Percentiles rank a stretch among this genome's conserved stretches.
These are phyloP conservation scores for Cecidostiba fungosa DNA, from an alignment of 2,888 invertebrate species.

Conservation along the genomic window DNA sequence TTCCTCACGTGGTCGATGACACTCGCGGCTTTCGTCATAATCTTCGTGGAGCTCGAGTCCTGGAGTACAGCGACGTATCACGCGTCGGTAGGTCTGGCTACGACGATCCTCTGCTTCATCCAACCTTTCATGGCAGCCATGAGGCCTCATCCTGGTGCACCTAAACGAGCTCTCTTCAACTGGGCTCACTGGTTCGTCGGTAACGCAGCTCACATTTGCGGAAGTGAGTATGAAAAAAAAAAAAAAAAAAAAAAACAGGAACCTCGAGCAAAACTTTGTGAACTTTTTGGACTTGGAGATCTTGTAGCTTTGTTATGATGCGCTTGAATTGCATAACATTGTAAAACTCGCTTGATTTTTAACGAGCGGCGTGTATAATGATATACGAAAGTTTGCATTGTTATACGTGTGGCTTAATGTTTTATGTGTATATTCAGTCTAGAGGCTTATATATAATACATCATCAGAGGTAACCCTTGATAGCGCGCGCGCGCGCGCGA, in stretches of 20 bases:
- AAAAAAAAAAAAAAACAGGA: too few species aligned
- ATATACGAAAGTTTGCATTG: background rate
- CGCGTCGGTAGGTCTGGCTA: constrained; percentile 90
- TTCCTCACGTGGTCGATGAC: constrained; percentile 90
- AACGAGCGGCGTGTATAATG: too few species aligned
- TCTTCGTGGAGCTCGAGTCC: constrained; percentile 89
- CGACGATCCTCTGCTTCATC: constrained; percentile 89
- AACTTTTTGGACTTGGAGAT: too few species aligned
- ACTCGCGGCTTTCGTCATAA: constrained; percentile 88
- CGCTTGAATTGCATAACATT: too few species aligned
- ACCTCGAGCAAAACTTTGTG: too few species aligned
- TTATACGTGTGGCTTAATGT: too few species aligned
- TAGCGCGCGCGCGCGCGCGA: too few species aligned
- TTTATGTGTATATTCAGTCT: too few species aligned
- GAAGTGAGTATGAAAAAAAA: constrained; percentile 84
- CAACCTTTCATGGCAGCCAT: constrained; percentile 94
- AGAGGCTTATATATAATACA: background rate
- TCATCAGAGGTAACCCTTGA: background rate
- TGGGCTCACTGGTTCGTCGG: constrained; percentile 96
- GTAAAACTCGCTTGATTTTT: too few species aligned
- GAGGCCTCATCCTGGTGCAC: constrained; percentile 92
- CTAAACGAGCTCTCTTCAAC: constrained; percentile 91
- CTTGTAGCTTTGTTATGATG: too few species aligned
- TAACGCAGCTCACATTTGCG: constrained; percentile 92
- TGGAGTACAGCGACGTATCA: constrained; percentile 90